Conservation (phyloP, 2,113 vertebrate genomes). For the Stomatorhinus ivindoensis region DNA sequence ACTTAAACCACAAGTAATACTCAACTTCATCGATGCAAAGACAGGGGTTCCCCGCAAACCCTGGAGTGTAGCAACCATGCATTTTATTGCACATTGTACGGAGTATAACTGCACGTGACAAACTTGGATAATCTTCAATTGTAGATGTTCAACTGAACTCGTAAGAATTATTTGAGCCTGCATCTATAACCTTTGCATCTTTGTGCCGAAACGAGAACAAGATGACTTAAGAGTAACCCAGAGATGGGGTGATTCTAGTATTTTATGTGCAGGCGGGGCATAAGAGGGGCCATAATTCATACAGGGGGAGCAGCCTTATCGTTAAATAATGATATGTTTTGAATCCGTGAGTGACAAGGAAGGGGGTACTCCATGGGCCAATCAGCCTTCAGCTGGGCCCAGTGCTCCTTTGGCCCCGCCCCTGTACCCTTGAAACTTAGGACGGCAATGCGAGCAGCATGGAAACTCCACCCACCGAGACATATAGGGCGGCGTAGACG, state of each 20-base stretch:
- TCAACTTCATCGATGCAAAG: background rate
- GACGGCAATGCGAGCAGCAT: background rate
- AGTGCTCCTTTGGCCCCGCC: background rate
- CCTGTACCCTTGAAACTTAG: background rate
- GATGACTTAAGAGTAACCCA: background rate
- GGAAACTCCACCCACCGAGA: constrained; percentile 68
- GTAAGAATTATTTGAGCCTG: background rate
- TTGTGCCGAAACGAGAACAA: background rate
- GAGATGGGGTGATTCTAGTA: background rate
- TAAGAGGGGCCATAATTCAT: background rate
- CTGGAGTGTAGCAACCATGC: background rate
- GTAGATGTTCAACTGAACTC: background rate
- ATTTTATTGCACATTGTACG: background rate
- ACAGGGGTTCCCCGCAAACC: background rate
- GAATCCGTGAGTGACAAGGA: background rate
- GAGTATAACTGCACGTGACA: background rate
- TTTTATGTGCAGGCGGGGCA: background rate
- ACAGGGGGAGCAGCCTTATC: background rate
- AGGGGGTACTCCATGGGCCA: background rate
- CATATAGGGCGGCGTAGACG: constrained; percentile 75
- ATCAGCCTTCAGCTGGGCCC: background rate
- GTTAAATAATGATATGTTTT: background rate
- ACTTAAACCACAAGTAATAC: background rate
- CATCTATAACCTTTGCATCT: background rate
- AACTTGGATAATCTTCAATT: background rate